Evolutionary conservation across 23 tunicate species (phyloP), one percentile per base, ranked within the genome.

Genomic region (Corella eumyota): DNA sequence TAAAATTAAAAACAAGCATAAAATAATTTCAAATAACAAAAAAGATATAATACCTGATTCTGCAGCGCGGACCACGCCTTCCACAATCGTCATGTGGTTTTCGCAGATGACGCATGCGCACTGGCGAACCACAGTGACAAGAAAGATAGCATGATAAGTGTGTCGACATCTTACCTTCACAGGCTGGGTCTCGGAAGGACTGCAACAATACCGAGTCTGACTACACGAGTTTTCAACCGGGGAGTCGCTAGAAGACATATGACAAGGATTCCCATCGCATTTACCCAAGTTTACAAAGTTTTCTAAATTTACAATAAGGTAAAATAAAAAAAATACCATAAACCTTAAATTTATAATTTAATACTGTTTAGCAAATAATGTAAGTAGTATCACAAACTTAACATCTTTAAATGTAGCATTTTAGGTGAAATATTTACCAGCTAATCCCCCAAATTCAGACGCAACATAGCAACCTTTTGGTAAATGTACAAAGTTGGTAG

Each of bases 391-490:
- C 4, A 5, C 37, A 38, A 20, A 40, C 48, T 9, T 15, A 40
- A 40, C 48, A 40, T 15, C 11, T 15, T 40, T 11, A 40, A 40
- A n/a, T n/a, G n/a, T n/a, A n/a, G n/a, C n/a, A n/a, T n/a, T n/a
- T n/a, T n/a, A n/a, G n/a, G n/a, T n/a, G n/a, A n/a, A n/a, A n/a
- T n/a, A n/a, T n/a, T n/a, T n/a, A n/a, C n/a, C n/a, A n/a, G n/a
- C n/a, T n/a, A n/a, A n/a, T n/a, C n/a, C n/a, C n/a, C n/a, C n/a
- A n/a, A n/a, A n/a, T n/a, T n/a, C n/a, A n/a, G n/a, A n/a, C n/a
- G n/a, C 57, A 25, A 75, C 94, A 58, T 62, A 75, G 38, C 96
- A 88, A 3, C 83, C 83, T 15, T 78, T 81, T 4, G 96, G 96
- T n/a, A 88, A 50, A 54, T 64, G 37, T 17, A 88, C 72, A 30